Conservation (phyloP, 2,888 invertebrate genomes). For the Bombyx huttoni region DNA sequence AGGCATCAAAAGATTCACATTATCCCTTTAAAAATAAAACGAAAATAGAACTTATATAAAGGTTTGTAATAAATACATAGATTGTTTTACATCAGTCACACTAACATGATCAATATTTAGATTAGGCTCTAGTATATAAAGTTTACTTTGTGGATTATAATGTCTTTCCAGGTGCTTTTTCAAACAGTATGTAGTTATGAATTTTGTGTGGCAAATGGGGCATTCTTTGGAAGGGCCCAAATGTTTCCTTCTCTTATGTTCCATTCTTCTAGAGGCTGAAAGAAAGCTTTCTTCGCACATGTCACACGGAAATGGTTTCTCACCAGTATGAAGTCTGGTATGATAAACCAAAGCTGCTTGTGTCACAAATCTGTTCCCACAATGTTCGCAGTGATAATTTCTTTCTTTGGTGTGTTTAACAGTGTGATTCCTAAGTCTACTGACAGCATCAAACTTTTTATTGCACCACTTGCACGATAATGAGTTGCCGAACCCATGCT, state of each 20-base stretch:
- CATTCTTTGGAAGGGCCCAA: constrained; percentile 45
- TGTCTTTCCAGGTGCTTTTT: constrained; percentile 42
- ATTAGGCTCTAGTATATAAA: constrained; percentile 23
- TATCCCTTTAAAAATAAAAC: not conserved
- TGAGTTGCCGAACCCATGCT: constrained; percentile 42
- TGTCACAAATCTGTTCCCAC: constrained; percentile 48
- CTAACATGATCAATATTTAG: not conserved
- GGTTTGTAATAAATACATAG: constrained; percentile 1
- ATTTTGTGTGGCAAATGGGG: constrained; percentile 39
- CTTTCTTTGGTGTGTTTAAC: constrained; percentile 52
- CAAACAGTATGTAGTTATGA: constrained; percentile 30
- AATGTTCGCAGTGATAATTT: constrained; percentile 43
- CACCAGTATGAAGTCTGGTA: constrained; percentile 50
- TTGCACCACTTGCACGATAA: constrained; percentile 45
- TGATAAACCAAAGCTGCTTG: constrained; percentile 46
- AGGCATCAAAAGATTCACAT: not conserved
- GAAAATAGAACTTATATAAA: not conserved
- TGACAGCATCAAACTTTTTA: constrained; percentile 47
- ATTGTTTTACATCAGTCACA: not conserved
- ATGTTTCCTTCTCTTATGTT: constrained; percentile 43
- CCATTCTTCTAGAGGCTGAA: constrained; percentile 47
- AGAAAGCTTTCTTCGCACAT: constrained; percentile 47
- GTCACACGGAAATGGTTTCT: constrained; percentile 48
- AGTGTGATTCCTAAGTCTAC: constrained; percentile 41
- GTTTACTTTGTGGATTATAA: constrained; percentile 46